Evolutionary conservation across 1,140 invertebrate genomes (phyloP).

Genomic region (Pomacea maculata): DNA sequence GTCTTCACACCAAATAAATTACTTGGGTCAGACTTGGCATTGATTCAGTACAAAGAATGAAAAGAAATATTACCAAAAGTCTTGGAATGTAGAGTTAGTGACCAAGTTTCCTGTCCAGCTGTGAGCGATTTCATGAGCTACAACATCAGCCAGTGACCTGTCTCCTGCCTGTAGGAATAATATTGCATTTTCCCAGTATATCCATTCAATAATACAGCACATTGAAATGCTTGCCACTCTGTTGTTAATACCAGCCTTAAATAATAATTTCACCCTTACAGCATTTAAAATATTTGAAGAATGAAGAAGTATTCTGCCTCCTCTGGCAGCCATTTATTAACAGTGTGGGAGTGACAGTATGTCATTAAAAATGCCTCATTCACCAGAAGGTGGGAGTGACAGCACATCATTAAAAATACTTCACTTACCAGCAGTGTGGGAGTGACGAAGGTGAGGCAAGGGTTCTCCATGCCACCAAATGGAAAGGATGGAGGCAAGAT

Average conservation of each 20-base stretch:
- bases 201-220: too few relatives aligned
- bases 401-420: neutral
- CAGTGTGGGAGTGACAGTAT: too few relatives aligned
- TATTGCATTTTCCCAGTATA: neutral
- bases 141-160: slow-evolving; percentile 85
- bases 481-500: slow-evolving; percentile 93
- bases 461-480: slow-evolving; percentile 98
- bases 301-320: too few relatives aligned
- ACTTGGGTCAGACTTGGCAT: slow-evolving; percentile 64
- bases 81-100: slow-evolving; percentile 91
- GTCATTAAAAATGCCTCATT: too few relatives aligned
- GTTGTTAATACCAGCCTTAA: too few relatives aligned
- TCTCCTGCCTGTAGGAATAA: slow-evolving; percentile 76
- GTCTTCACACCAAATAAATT: too few relatives aligned
- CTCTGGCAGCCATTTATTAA: too few relatives aligned
- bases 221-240: too few relatives aligned
- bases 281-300: too few relatives aligned
- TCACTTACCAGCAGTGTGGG: slow-evolving; percentile 81
- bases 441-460: slow-evolving; percentile 94
- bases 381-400: too few relatives aligned
- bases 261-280: too few relatives aligned
- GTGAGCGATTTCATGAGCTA: slow-evolving; percentile 95
- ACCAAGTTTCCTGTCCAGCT: slow-evolving; percentile 94
- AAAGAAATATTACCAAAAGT: slow-evolving; percentile 80
- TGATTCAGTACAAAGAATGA: slow-evolving; percentile 72